A percentile compares a stretch with the other conserved stretches of the same genome.
phyloP scores from a whole-genome alignment of 53 echinoderm and acorn worm species.

The Echinometra lucunter region DNA sequence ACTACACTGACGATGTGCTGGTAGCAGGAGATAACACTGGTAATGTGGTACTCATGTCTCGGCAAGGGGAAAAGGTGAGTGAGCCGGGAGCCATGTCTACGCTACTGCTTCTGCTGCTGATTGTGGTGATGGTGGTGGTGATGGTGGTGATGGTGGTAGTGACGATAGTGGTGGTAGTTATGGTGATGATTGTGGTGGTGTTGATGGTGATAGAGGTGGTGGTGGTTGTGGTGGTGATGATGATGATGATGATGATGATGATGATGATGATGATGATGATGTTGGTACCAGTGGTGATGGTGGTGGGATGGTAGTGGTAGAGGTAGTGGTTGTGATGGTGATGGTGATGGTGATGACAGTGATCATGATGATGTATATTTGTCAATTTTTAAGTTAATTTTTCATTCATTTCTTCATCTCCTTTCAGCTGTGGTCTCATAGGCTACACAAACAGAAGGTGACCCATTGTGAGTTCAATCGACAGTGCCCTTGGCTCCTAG shows the following conservation, averaged over 20 bases:
- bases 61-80: constrained; percentile 76
- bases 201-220: background rate
- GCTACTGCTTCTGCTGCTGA: too few relatives aligned
- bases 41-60: constrained; percentile 73
- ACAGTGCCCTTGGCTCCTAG: constrained; percentile 80
- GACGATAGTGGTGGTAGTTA: too few relatives aligned
- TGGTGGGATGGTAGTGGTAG: background rate
- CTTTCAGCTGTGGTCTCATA: constrained; percentile 73
- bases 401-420: background rate
- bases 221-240: background rate
- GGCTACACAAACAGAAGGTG: constrained; percentile 82
- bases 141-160: too few relatives aligned
- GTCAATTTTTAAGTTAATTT: background rate
- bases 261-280: background rate
- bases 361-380: background rate
- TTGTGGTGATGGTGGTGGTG: background rate
- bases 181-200: background rate
- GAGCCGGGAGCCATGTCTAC: too few relatives aligned
- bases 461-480: constrained; percentile 86
- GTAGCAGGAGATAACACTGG: constrained; percentile 83
- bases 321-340: background rate
- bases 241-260: background rate
- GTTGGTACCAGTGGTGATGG: too few relatives aligned
- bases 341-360: background rate
- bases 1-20: constrained; percentile 71